phyloP scores from a whole-genome alignment of 2,113 vertebrate species.

The Morone chrysops region DNA sequence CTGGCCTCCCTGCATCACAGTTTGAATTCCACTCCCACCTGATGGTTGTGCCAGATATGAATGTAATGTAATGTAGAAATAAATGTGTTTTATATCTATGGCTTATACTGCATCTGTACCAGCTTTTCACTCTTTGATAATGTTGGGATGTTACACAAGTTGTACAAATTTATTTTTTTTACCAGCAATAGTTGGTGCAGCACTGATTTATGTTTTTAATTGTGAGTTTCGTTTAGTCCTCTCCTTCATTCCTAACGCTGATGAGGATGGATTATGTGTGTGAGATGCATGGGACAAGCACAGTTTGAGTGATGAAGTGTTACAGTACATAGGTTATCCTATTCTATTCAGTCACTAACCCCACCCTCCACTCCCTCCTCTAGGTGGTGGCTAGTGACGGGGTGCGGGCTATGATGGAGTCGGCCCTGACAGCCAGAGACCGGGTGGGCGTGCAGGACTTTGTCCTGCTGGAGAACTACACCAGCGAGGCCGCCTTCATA shows the following conservation, averaged over 20 bases:
- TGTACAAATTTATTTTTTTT: background rate
- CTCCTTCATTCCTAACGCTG: background rate
- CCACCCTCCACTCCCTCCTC: constrained; percentile 18
- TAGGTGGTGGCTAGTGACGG: constrained; percentile 92
- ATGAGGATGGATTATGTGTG: constrained; percentile 30
- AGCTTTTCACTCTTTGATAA: background rate
- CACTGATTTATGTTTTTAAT: constrained; percentile 10
- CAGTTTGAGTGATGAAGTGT: constrained; percentile 29
- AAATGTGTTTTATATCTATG: too few species aligned
- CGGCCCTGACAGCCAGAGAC: constrained; percentile 96
- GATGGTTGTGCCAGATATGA: too few species aligned
- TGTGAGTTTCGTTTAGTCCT: background rate
- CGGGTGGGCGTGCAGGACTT: constrained; percentile 98
- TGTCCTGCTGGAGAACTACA: constrained; percentile 97
- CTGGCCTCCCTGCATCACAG: background rate
- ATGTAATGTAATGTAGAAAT: too few species aligned
- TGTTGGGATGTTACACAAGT: background rate
- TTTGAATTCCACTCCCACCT: background rate
- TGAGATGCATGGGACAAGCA: background rate
- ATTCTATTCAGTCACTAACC: background rate
- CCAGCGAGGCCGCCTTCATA: constrained; percentile 95
- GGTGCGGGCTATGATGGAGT: constrained; percentile 95
- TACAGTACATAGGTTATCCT: background rate
- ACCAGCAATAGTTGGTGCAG: background rate
- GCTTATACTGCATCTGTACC: background rate